Conservation (phyloP, 2,113 vertebrate genomes). For the Hyperoodon ampullatus region DNA sequence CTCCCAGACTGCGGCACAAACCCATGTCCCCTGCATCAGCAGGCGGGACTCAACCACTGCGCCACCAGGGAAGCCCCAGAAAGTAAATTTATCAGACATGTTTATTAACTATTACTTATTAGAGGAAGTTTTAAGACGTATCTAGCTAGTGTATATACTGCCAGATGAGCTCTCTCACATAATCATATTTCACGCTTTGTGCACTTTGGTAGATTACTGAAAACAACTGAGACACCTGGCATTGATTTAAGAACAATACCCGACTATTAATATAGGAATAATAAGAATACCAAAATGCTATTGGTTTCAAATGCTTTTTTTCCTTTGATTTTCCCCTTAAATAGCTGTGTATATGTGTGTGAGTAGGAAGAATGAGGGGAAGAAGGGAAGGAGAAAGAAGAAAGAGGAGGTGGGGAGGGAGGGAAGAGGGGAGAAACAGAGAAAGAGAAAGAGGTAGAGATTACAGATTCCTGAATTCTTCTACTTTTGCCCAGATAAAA, state of each 20-base stretch:
- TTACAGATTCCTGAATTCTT: neutral
- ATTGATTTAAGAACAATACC: neutral
- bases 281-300: neutral
- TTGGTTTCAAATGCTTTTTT: neutral
- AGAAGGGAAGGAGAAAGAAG: neutral
- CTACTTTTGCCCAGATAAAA: slow-evolving; percentile 8
- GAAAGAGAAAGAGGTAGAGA: neutral
- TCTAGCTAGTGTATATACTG: slow-evolving; percentile 74
- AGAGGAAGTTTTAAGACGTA: slow-evolving; percentile 66
- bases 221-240: slow-evolving; percentile 35
- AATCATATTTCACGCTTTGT: slow-evolving; percentile 66
- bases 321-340: neutral
- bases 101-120: slow-evolving; percentile 77
- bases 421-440: too few species aligned
- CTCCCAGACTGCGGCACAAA: too few species aligned
- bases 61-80: slow-evolving; percentile 2
- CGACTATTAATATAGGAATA: neutral
- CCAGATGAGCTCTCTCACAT: slow-evolving; percentile 68
- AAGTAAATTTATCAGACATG: slow-evolving; percentile 75
- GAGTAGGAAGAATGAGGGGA: neutral
- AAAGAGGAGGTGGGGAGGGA: neutral
- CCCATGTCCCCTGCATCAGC: too few species aligned
- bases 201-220: slow-evolving; percentile 69
- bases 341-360: neutral
- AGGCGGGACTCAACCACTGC: too few species aligned